These are phyloP conservation scores for Acyrthosiphon pisum DNA, from an alignment of 1,140 invertebrate species.

Conservation along the genomic window DNA sequence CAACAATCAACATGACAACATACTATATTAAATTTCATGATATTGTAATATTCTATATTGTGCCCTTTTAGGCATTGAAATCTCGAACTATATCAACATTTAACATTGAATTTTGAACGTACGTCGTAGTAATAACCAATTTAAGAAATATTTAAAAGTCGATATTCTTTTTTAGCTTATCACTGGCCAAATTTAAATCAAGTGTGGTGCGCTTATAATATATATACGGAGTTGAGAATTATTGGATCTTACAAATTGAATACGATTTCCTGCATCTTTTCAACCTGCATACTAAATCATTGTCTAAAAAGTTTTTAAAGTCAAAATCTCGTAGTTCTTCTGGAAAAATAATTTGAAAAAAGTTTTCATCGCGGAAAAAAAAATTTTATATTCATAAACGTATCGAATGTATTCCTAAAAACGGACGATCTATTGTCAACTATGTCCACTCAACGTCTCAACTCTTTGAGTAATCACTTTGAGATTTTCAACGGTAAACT, in stretches of 20 bases:
- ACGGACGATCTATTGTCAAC: neutral
- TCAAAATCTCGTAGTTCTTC: neutral
- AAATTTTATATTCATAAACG: neutral
- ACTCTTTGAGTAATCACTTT: neutral
- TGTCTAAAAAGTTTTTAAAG: conserved; percentile 8
- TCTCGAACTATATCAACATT: too few relatives aligned
- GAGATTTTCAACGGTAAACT: neutral
- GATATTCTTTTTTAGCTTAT: neutral
- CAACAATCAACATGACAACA: too few relatives aligned
- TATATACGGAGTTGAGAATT: neutral
- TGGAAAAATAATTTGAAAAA: neutral
- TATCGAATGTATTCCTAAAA: conserved; percentile 11
- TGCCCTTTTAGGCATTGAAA: neutral
- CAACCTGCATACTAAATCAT: neutral
- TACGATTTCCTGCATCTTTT: neutral
- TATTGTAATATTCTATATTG: neutral
- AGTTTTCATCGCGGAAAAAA: neutral
- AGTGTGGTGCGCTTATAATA: too few relatives aligned
- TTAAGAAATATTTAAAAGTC: neutral
- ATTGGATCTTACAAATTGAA: neutral
- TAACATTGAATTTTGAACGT: too few relatives aligned
- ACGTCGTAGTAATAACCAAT: neutral
- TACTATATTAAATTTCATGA: neutral
- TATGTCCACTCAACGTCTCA: neutral
- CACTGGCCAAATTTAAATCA: neutral